Evolutionary conservation across 1,140 invertebrate species (phyloP).

Genomic region (Psix sp.): DNA sequence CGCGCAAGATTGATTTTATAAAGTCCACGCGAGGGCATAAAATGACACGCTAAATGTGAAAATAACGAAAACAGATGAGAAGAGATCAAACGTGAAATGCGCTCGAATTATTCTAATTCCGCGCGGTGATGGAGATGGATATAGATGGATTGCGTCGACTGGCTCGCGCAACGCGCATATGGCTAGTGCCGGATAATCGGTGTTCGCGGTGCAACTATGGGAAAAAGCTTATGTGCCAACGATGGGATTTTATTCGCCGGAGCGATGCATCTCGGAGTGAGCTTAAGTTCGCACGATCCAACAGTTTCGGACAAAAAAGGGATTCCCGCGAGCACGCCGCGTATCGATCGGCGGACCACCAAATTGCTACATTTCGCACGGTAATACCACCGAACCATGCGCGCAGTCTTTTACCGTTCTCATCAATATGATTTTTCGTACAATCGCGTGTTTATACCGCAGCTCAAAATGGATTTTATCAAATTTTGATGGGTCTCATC

Average conservation of each 20-base stretch:
- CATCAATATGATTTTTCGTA: conserved; percentile 24
- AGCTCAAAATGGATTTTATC: too few species aligned
- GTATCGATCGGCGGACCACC: conserved; percentile 21
- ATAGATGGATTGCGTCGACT: conserved; percentile 11
- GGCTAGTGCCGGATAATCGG: conserved; percentile 6
- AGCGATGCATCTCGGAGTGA: conserved; percentile 20
- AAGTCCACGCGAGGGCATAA: conserved; percentile 12
- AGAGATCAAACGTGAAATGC: conserved; percentile 46
- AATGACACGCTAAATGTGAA: conserved; percentile 26
- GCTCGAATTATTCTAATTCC: conserved; percentile 33
- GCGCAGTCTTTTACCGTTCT: conserved; percentile 15
- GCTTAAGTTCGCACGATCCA: conserved; percentile 23
- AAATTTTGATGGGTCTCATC: too few species aligned
- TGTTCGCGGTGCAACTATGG: not conserved
- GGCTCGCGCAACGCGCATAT: conserved; percentile 5
- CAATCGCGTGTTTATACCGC: too few species aligned
- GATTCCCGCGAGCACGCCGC: not conserved
- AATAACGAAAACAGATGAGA: conserved; percentile 52
- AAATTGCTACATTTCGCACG: conserved; percentile 30
- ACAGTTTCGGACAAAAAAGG: conserved; percentile 18
- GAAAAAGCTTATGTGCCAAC: conserved; percentile 20
- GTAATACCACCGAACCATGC: conserved; percentile 7
- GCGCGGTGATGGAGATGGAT: conserved; percentile 31
- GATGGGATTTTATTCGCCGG: conserved; percentile 25
- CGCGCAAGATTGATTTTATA: conserved; percentile 32